Base-by-base conservation (phyloP, 2,797 vertebrate species). In the Corythornis leucogaster region DNA sequence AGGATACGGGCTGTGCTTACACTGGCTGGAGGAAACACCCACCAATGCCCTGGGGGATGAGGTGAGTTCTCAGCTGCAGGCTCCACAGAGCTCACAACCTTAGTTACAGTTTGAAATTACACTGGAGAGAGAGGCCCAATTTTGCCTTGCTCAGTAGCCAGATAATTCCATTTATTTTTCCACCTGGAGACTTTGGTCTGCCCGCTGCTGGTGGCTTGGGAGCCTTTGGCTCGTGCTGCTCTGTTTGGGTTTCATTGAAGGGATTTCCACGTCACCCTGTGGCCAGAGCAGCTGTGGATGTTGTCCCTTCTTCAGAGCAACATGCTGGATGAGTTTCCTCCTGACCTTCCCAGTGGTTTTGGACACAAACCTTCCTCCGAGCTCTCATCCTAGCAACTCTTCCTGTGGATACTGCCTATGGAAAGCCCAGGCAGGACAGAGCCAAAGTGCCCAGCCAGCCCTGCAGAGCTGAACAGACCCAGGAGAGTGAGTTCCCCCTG, bases 231-330 rank as follows among this genome's bases (percentile, higher is more conserved):
- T 73, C n/a, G 1, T 2, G 0, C 12, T 64, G 67, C 7, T 48
- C 58, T 85, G 66, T 87, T 94, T 85, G 63, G 55, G 74, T 88
- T 91, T 80, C 87, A 55, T 92, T 88, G 42, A 57, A 78, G 77
- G 81, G 92, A 76, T 93, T 94, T 89, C 73, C 85, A 45, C 12
- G 3, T 66, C 0, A 6, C 55, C 79, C 63, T 0, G 0, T 50
- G 80, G 85, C 94, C 87, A 86, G 70, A 93, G 77, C 94, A 95
- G 94, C 94, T 84, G 91, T 25, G 67, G 80, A 5, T 69, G 42
- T 31, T 1, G 3, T 42, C 68, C 43, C 54, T 31, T 82, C 54
- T 71, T 54, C 40, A n/a, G 69, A 57, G 62, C 55, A 51, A 63
- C 64, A 66, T 35, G 46, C 51, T 68, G 42, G 61, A 43, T 28